These are phyloP conservation scores for Holothuria leucospilota DNA, from an alignment of 53 echinoderm and acorn worm species.

Conservation along the genomic window DNA sequence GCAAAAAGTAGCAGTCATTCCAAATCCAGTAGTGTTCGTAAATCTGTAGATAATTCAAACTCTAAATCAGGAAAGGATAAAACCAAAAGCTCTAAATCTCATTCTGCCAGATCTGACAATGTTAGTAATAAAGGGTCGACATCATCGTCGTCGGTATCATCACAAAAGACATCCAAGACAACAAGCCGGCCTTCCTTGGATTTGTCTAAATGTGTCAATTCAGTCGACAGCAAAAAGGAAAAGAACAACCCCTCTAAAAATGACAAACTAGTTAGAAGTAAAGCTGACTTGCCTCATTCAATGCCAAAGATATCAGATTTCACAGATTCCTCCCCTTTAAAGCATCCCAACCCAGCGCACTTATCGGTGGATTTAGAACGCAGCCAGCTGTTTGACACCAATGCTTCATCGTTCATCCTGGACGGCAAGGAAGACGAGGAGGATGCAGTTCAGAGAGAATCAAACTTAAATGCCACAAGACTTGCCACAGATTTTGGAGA, in stretches of 20 bases:
- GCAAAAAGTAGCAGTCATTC: neutral
- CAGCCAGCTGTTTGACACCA: neutral
- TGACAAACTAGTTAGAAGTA: neutral
- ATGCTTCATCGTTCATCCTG: neutral
- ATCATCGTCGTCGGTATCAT: too few relatives aligned
- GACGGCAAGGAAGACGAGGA: neutral
- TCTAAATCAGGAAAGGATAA: constrained; percentile 21
- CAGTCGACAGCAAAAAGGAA: neutral
- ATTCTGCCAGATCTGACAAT: neutral
- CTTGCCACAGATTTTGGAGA: constrained; percentile 18
- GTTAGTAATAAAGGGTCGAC: constrained; percentile 5
- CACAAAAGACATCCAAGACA: too few relatives aligned
- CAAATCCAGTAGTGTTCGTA: neutral
- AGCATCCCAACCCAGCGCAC: neutral
- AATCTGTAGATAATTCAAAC: neutral
- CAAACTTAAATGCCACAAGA: neutral
- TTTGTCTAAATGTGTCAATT: neutral
- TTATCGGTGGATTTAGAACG: constrained; percentile 1
- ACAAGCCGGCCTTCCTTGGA: constrained; percentile 2
- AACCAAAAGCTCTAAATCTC: constrained; percentile 8
- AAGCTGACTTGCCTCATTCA: constrained; percentile 13
- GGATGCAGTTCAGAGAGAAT: neutral
- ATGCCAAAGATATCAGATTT: neutral
- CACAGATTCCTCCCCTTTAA: neutral
- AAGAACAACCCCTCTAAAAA: neutral